Evolutionary conservation across 2,113 vertebrate genomes (phyloP).

Genomic region (Bagarius yarrelli): DNA sequence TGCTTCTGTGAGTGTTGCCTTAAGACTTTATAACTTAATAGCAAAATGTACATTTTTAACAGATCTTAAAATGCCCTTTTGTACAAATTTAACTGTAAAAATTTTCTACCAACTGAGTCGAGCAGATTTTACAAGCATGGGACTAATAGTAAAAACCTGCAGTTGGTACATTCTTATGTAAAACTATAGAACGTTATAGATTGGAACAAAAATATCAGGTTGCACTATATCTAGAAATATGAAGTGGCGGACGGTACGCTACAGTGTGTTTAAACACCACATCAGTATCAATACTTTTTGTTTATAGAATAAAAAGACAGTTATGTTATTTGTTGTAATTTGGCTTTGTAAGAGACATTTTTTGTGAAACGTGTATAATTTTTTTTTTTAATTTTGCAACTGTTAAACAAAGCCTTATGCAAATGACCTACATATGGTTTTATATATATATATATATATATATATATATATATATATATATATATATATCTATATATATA

Average conservation of each 20-base stretch:
- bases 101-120: background rate
- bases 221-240: background rate
- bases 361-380: background rate
- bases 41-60: background rate
- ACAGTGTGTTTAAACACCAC: conserved; percentile 15
- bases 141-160: background rate
- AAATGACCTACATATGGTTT: conserved; percentile 8
- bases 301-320: background rate
- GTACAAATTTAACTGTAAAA: background rate
- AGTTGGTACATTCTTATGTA: background rate
- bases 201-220: background rate
- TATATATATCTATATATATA: no score
- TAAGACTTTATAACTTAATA: background rate
- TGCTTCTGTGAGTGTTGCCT: background rate
- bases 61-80: background rate
- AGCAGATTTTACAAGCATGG: background rate
- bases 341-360: conserved; percentile 13
- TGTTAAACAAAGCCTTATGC: conserved; percentile 34
- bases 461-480: no score
- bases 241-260: background rate
- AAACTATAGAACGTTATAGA: background rate
- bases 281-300: background rate
- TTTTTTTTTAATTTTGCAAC: conserved; percentile 8
- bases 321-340: conserved; percentile 1
- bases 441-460: no score